Percentiles rank a stretch among this genome's conserved stretches.
Evolutionary conservation across 2,797 vertebrate species (phyloP).

Genomic region (Acridotheres tristis): DNA sequence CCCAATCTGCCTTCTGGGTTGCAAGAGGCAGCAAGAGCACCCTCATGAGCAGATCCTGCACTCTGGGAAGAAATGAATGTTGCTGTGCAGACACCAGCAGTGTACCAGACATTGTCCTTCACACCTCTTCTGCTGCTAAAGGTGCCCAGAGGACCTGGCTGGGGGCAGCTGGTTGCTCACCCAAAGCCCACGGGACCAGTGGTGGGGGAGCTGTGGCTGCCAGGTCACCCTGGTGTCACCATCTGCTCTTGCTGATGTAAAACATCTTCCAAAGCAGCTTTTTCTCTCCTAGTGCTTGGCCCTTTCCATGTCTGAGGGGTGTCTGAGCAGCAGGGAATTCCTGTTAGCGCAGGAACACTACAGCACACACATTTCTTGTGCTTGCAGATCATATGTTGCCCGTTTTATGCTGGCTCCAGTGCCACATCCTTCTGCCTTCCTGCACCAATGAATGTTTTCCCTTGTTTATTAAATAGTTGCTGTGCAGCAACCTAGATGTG

Average conservation of each 20-base stretch:
- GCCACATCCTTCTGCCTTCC: background rate
- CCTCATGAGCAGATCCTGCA: fast-evolving
- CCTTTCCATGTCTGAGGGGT: background rate
- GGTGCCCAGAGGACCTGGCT: background rate
- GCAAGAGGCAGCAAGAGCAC: background rate
- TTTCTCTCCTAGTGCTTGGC: background rate
- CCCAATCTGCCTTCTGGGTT: background rate
- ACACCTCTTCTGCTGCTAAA: background rate
- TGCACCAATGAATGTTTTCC: background rate
- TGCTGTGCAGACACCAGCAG: background rate
- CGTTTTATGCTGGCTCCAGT: background rate
- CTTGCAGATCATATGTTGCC: fast-evolving
- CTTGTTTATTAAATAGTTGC: background rate
- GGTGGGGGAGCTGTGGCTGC: background rate
- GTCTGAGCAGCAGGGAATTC: background rate
- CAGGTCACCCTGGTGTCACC: background rate
- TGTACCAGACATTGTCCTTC: background rate
- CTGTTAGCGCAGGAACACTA: background rate
- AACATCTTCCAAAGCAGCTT: background rate
- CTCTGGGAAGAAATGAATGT: background rate
- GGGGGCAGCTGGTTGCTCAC: background rate
- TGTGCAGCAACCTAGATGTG: background rate
- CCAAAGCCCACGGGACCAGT: background rate
- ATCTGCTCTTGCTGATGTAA: background rate
- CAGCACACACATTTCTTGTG: background rate